Percentiles rank a stretch among this genome's conserved stretches.
Conservation (phyloP, 53 echinoderm and acorn worm species). For the Zoroaster sp. region DNA sequence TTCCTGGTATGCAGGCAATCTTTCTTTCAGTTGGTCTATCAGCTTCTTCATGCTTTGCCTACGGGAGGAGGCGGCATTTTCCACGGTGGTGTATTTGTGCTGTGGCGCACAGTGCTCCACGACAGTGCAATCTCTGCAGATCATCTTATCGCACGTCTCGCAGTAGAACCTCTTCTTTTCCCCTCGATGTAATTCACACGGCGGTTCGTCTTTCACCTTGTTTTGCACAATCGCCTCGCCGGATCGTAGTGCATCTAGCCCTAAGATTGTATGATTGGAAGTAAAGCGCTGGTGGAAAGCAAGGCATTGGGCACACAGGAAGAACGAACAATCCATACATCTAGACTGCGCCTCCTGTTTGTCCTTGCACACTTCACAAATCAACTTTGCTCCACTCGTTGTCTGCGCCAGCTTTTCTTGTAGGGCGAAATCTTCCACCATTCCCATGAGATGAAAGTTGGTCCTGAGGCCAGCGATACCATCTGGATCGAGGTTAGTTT, state of each 20-base stretch:
- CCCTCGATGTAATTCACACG: slow-evolving; percentile 13
- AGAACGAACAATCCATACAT: not conserved
- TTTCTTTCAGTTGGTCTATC: not conserved
- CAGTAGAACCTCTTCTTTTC: slow-evolving; percentile 44
- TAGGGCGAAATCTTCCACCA: no score
- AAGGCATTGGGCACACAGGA: not conserved
- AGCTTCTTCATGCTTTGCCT: not conserved
- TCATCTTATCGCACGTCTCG: not conserved
- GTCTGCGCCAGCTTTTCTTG: no score
- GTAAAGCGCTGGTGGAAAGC: not conserved
- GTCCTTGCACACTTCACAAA: no score
- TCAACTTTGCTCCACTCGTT: no score
- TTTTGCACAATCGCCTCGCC: not conserved
- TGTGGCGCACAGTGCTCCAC: slow-evolving; percentile 31
- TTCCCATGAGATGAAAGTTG: not conserved
- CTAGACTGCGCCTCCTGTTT: not conserved
- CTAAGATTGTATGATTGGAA: not conserved
- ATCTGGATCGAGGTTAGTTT: not conserved
- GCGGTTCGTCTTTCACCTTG: slow-evolving; percentile 21
- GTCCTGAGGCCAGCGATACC: not conserved
- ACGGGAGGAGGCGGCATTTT: not conserved
- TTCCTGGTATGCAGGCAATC: not conserved
- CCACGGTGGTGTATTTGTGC: slow-evolving; percentile 32
- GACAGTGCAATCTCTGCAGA: slow-evolving; percentile 51
- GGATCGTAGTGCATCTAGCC: not conserved